phyloP scores from a whole-genome alignment of 1,140 invertebrate genomes.

The Plutomurus gul region DNA sequence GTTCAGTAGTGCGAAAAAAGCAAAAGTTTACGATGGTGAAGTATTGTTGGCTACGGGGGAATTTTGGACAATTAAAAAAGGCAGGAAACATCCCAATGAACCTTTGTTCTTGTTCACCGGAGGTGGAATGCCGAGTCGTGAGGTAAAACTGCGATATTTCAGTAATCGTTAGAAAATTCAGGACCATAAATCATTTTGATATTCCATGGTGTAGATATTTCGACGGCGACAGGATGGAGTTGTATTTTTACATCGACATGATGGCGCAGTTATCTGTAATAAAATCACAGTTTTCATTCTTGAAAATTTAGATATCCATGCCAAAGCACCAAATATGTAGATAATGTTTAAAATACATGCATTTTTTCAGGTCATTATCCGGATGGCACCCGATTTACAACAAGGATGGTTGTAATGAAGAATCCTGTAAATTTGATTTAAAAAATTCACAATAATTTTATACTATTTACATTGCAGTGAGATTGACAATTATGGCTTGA shows the following conservation, averaged over 20 bases:
- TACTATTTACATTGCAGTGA: too few species aligned
- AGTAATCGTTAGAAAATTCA: too few species aligned
- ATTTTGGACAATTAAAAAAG: slow-evolving; percentile 34
- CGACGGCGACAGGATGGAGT: slow-evolving; percentile 45
- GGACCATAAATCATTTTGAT: too few species aligned
- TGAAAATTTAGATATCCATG: not conserved
- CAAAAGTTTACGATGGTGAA: slow-evolving; percentile 44
- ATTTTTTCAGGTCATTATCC: slow-evolving; percentile 37
- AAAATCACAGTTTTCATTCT: not conserved
- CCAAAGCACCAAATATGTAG: too few species aligned
- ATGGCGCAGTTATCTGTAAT: slow-evolving; percentile 34
- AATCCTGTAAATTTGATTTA: slow-evolving; percentile 5
- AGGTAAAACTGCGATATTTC: too few species aligned
- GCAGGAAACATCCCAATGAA: not conserved
- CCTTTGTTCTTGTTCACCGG: slow-evolving; percentile 39
- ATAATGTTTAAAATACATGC: too few species aligned
- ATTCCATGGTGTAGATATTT: slow-evolving; percentile 45
- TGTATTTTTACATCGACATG: slow-evolving; percentile 38
- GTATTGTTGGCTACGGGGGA: slow-evolving; percentile 39
- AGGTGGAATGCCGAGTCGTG: slow-evolving; percentile 30
- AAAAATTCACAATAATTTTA: not conserved
- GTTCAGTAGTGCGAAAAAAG: not conserved
- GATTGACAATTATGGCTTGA: not conserved
- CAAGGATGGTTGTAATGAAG: slow-evolving; percentile 30
- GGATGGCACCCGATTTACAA: slow-evolving; percentile 46